Conservation (phyloP, 2,888 invertebrate species). For the Ditula angustiorana region DNA sequence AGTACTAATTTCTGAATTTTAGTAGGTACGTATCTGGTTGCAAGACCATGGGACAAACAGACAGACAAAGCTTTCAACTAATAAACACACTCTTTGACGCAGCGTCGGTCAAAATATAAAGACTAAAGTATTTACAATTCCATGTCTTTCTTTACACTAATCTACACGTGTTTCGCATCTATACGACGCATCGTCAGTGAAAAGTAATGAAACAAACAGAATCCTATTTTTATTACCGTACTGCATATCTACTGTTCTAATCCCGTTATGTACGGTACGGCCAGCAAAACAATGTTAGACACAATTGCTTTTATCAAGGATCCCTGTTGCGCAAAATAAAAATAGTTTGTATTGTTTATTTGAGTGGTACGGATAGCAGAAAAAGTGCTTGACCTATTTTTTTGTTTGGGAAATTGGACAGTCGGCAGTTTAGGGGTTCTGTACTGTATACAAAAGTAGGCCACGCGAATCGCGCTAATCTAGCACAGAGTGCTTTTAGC, state of each 20-base stretch:
- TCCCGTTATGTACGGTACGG: background rate
- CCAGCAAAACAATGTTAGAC: slow-evolving; percentile 23
- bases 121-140: too few relatives aligned
- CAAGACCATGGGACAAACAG: too few relatives aligned
- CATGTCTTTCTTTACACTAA: too few relatives aligned
- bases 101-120: too few relatives aligned
- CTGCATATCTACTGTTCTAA: background rate
- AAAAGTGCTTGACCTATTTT: slow-evolving; percentile 26
- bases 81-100: too few relatives aligned
- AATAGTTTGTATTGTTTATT: slow-evolving; percentile 24
- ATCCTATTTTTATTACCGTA: too few relatives aligned
- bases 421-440: slow-evolving; percentile 19
- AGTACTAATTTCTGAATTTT: too few relatives aligned
- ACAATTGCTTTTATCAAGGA: slow-evolving; percentile 12
- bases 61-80: too few relatives aligned
- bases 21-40: too few relatives aligned
- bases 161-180: too few relatives aligned
- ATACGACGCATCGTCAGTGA: too few relatives aligned
- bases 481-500: background rate
- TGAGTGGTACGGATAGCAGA: slow-evolving; percentile 24
- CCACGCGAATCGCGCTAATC: background rate
- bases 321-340: slow-evolving; percentile 14
- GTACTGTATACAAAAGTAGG: background rate
- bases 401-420: slow-evolving; percentile 8
- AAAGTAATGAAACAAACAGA: too few relatives aligned